phyloP scores from a whole-genome alignment of 2,113 vertebrate species.

The Sardina pilchardus region DNA sequence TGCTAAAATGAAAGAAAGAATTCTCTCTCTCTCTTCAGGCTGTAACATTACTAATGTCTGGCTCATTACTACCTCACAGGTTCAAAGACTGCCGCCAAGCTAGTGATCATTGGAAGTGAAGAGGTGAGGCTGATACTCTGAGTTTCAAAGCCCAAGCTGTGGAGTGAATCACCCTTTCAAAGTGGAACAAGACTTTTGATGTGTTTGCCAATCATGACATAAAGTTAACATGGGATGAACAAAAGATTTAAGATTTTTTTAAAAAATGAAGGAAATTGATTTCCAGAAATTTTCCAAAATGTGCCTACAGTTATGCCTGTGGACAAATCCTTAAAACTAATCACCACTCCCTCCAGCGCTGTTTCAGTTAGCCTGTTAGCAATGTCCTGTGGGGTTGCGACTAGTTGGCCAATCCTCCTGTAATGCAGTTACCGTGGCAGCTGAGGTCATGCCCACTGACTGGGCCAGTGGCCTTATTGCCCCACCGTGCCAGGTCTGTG shows the following conservation, averaged over 20 bases:
- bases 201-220: neutral
- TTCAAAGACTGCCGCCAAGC: slow-evolving; percentile 31
- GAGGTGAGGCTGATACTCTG: slow-evolving; percentile 29
- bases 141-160: neutral
- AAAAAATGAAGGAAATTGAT: neutral
- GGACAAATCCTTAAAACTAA: neutral
- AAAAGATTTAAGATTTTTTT: neutral
- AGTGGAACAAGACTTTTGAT: neutral
- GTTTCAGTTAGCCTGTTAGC: neutral
- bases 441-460: neutral
- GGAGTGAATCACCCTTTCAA: neutral
- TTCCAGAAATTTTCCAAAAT: neutral
- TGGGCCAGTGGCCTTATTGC: neutral
- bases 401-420: neutral
- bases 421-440: neutral
- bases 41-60: neutral
- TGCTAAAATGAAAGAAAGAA: neutral
- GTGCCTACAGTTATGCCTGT: neutral
- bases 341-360: neutral
- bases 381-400: neutral
- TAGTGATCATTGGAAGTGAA: slow-evolving; percentile 24
- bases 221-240: neutral
- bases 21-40: neutral
- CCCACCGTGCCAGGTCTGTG: neutral
- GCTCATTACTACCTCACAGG: slow-evolving; percentile 23